A percentile compares a stretch with the other conserved stretches of the same genome.
phyloP scores from a whole-genome alignment of 2,888 invertebrate species.

The Lottia scabra region DNA sequence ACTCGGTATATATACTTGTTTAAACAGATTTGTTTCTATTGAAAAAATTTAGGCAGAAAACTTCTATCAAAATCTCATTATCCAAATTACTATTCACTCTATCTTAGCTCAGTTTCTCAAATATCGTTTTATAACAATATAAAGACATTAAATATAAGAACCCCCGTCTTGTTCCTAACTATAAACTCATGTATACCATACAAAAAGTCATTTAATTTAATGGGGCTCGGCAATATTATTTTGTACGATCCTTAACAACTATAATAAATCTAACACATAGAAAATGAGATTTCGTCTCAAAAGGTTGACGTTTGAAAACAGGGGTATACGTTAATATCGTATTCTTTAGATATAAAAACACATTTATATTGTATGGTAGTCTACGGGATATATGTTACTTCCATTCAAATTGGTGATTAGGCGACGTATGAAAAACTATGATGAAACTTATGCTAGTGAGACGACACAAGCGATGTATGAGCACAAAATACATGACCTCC shows the following conservation, averaged over 20 bases:
- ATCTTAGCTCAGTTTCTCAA: conserved; percentile 6
- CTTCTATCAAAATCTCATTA: not conserved
- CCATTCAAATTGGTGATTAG: not conserved
- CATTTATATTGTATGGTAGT: not conserved
- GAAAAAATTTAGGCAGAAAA: not conserved
- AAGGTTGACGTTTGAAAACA: too few species aligned
- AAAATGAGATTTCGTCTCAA: not conserved
- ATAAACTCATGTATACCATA: not conserved
- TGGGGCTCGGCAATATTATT: conserved; percentile 6
- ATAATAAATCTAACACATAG: not conserved
- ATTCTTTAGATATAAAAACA: not conserved
- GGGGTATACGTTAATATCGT: too few species aligned
- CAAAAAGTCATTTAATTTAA: conserved; percentile 1
- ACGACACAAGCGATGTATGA: conserved; percentile 17
- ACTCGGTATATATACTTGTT: too few species aligned
- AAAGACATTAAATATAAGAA: not conserved
- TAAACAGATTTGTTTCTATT: too few species aligned
- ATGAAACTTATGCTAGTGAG: conserved; percentile 27
- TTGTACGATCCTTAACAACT: not conserved
- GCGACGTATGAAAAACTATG: conserved; percentile 9
- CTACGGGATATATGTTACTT: not conserved
- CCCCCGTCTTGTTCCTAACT: not conserved
- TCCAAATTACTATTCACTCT: not conserved
- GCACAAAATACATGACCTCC: conserved; percentile 15
- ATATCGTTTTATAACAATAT: conserved; percentile 7